Evolutionary conservation across 2,797 vertebrate species (phyloP).

Genomic region (Neosilurus hyrtlii): DNA sequence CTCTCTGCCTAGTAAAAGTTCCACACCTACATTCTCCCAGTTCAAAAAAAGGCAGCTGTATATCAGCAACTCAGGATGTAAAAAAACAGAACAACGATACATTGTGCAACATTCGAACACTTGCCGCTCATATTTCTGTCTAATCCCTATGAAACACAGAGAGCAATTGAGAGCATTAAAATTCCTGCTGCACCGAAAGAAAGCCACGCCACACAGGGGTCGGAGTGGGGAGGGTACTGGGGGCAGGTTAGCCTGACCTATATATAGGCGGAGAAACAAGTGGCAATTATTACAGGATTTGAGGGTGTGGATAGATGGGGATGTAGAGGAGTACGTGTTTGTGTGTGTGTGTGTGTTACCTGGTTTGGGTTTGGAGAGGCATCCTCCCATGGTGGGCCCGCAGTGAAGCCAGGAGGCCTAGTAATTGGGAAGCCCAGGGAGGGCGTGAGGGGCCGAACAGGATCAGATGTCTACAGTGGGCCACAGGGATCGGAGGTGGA

Average conservation of each 20-base stretch:
- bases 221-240: constrained; percentile 10
- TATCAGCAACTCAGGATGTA: neutral
- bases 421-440: constrained; percentile 60
- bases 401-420: constrained; percentile 59
- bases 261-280: constrained; percentile 54
- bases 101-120: constrained; percentile 50
- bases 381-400: constrained; percentile 86
- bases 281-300: constrained; percentile 58
- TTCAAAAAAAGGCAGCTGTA: constrained; percentile 1
- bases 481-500: constrained; percentile 58
- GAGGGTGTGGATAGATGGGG: constrained; percentile 27
- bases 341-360: constrained; percentile 66
- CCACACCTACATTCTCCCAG: constrained; percentile 7
- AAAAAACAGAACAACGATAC: constrained; percentile 43
- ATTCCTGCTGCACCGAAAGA: constrained; percentile 65
- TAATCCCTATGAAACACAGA: constrained; percentile 66
- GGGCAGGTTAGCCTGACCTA: constrained; percentile 57
- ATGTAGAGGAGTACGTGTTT: neutral
- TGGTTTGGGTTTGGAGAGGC: constrained; percentile 94
- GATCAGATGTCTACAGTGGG: constrained; percentile 57
- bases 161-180: constrained; percentile 64
- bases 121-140: constrained; percentile 55
- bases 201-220: constrained; percentile 54
- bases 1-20: neutral
- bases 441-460: constrained; percentile 57